Evolutionary conservation across 2,113 vertebrate species (phyloP).

Genomic region (Alethe diademata): DNA sequence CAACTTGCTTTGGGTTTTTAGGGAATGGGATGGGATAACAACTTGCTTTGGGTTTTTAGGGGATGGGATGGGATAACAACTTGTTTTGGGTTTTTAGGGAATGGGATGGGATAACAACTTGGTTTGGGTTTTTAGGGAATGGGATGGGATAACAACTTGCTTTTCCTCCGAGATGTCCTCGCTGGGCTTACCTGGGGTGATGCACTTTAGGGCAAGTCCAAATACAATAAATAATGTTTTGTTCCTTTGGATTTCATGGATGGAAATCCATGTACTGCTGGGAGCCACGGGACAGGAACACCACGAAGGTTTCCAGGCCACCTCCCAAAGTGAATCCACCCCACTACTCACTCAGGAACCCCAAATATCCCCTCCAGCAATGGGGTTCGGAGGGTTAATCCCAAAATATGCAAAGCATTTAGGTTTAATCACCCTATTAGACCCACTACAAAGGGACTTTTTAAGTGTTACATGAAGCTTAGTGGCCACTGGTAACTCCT

Average conservation of each 20-base stretch:
- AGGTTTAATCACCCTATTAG: slow-evolving; percentile 37
- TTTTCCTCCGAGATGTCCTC: neutral
- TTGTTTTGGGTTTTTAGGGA: neutral
- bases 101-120: neutral
- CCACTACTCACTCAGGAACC: neutral
- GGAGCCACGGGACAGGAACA: accelerated
- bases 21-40: too few relatives aligned
- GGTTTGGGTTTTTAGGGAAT: neutral
- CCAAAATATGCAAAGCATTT: slow-evolving; percentile 61
- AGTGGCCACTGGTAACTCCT: slow-evolving; percentile 33
- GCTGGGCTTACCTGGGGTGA: neutral
- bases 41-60: neutral
- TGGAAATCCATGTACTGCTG: neutral
- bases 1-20: neutral
- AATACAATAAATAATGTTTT: accelerated
- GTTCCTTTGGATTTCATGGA: neutral
- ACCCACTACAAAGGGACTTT: slow-evolving; percentile 56
- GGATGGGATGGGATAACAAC: too few relatives aligned
- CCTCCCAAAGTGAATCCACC: neutral
- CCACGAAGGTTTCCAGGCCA: accelerated
- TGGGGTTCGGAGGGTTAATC: slow-evolving; percentile 45
- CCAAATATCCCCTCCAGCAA: neutral
- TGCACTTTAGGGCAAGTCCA: neutral
- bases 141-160: neutral
- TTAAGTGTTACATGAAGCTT: slow-evolving; percentile 5